Percentiles rank a stretch among this genome's conserved stretches.
phyloP scores from a whole-genome alignment of 2,888 invertebrate genomes.

The Argyresthia goedartella region DNA sequence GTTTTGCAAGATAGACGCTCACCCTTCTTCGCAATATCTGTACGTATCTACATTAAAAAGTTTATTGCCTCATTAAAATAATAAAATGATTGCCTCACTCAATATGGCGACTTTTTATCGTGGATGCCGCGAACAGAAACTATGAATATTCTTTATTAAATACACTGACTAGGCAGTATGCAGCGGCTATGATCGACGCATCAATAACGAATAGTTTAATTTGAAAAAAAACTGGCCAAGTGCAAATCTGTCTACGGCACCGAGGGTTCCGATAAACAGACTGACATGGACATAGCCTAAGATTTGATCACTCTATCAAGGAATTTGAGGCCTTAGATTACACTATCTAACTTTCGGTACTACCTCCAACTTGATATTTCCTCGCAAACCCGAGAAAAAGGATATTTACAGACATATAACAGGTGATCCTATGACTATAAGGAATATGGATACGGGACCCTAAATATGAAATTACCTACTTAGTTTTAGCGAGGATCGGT shows the following conservation, averaged over 20 bases:
- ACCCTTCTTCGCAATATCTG: background rate
- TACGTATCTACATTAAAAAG: background rate
- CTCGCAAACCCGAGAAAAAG: no score
- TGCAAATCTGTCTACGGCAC: no score
- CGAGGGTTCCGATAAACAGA: no score
- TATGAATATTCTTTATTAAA: conserved; percentile 58
- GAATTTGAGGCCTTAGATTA: no score
- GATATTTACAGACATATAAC: no score
- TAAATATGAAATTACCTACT: conserved; percentile 48
- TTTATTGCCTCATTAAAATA: conserved; percentile 3
- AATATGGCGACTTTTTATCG: conserved; percentile 37
- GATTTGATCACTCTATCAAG: no score
- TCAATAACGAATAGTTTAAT: conserved; percentile 61
- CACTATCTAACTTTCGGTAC: no score
- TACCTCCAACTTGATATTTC: no score
- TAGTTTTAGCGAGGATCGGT: conserved; percentile 60
- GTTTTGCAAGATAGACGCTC: background rate
- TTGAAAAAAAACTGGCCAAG: conserved; percentile 36
- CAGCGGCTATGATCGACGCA: conserved; percentile 51
- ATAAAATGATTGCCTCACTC: conserved; percentile 12
- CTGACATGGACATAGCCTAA: no score
- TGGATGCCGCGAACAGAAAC: conserved; percentile 53
- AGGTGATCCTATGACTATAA: no score
- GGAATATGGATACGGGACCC: no score
- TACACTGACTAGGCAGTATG: conserved; percentile 65